Evolutionary conservation across 2,888 invertebrate species (phyloP).

Genomic region (Syrista parreyssii): DNA sequence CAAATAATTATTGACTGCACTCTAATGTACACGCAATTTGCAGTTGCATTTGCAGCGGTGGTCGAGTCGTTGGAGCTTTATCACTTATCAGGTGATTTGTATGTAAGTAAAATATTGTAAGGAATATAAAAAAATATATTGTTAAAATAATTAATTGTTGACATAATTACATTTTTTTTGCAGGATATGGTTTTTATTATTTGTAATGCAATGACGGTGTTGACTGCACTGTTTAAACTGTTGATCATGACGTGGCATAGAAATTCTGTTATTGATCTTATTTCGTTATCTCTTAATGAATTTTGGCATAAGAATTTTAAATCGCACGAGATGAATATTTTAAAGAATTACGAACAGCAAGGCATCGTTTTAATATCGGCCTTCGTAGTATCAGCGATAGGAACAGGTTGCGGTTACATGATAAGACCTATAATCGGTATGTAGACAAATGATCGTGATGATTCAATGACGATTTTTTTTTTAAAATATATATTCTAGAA

Average conservation of each 20-base stretch:
- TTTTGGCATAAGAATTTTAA: constrained; percentile 36
- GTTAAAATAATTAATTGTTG: too few species aligned
- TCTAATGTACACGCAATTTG: constrained; percentile 32
- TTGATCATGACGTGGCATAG: constrained; percentile 25
- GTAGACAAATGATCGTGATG: background rate
- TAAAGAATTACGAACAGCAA: constrained; percentile 30
- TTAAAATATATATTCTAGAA: constrained; percentile 18
- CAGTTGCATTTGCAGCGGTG: constrained; percentile 9
- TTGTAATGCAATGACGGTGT: constrained; percentile 29
- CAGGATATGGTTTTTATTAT: constrained; percentile 31
- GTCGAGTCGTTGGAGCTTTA: constrained; percentile 33
- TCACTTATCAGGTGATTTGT: constrained; percentile 31
- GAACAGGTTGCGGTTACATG: constrained; percentile 30
- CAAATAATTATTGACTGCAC: constrained; percentile 23
- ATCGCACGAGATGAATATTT: constrained; percentile 26
- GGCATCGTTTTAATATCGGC: constrained; percentile 30
- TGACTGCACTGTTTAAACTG: constrained; percentile 31
- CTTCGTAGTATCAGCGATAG: constrained; percentile 28
- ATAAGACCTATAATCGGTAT: constrained; percentile 34
- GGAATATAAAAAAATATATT: too few species aligned
- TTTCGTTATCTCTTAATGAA: constrained; percentile 30
- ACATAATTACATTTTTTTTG: too few species aligned
- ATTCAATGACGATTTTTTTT: too few species aligned
- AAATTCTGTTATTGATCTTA: constrained; percentile 25
- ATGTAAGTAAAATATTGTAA: too few species aligned